Base-by-base conservation (phyloP, 1,140 invertebrate species). In the Solenopsis fugax region DNA sequence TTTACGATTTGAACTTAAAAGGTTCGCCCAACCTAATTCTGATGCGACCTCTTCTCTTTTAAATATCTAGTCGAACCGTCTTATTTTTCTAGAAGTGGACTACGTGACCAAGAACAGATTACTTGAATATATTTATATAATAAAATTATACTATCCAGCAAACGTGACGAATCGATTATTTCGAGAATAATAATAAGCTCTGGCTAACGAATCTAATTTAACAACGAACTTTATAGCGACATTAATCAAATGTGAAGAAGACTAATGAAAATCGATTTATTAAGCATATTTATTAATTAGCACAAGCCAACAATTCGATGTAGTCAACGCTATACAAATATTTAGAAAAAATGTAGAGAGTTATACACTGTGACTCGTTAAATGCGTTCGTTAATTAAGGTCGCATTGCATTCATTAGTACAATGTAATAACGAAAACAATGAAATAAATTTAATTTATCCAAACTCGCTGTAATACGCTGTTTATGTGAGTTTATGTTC, bases 321-420 rank as follows among this genome's bases (percentile, higher is more conserved):
- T 0, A n/a, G 6, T 45, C 37, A 13, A 56, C 29, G 41, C 1
- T 18, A 24, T 13, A 75, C 21, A 60, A 84, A 84, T 84, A 50
- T 73, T 60, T 41, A 5, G n/a, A n/a, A 84, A 84, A 84, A 84
- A 84, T 37, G 4, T 60, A 37, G 13, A 10, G 21, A 48, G 48
- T 73, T 48, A 60, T 24, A 73, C 10, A 21, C n/a, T 10, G 37
- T 75, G 41, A 45, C 29, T 73, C 45, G 37, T 82, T 82, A 58
- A 82, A 82, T 82, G 21, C 37, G 6, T 82, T 82, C 50, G 52
- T 82, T 82, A 73, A 82, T 82, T 82, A 82, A 82, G 52, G 24
- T 60, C 29, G 56, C 37, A 45, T 56, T 45, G 64, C 54, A 60
- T 84, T 75, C 69, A 50, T 84, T 50, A 50, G 41, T 24, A 29